Conservation (phyloP, 2,113 vertebrate genomes). For the Paramisgurnus dabryanus region DNA sequence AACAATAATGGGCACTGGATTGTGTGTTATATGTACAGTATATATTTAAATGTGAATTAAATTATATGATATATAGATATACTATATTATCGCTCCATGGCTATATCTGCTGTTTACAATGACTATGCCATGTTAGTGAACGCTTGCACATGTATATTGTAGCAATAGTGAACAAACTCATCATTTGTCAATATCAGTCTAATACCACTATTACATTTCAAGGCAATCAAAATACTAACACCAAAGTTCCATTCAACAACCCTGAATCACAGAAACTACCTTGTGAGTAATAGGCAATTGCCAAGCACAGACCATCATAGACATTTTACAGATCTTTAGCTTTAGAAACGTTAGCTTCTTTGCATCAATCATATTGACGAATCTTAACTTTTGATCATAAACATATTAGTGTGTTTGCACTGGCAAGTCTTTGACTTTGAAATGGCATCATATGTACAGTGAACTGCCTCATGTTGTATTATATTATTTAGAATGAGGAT, state of each 20-base stretch:
- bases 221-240: conserved; percentile 31
- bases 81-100: conserved; percentile 59
- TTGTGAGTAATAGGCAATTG: background rate
- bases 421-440: background rate
- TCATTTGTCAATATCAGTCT: conserved; percentile 42
- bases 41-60: conserved; percentile 68
- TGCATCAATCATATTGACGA: background rate
- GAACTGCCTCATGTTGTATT: conserved; percentile 19
- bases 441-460: conserved; percentile 13
- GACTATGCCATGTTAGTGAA: conserved; percentile 70
- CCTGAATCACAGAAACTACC: background rate
- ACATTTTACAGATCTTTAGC: background rate
- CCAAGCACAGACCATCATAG: background rate
- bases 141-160: conserved; percentile 69
- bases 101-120: conserved; percentile 60
- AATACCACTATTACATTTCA: conserved; percentile 39
- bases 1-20: background rate
- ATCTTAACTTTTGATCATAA: background rate
- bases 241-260: conserved; percentile 20
- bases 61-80: conserved; percentile 55
- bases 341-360: background rate
- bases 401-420: conserved; percentile 2
- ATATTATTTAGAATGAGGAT: conserved; percentile 16
- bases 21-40: conserved; percentile 52
- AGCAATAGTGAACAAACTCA: conserved; percentile 68